A percentile compares a stretch with the other conserved stretches of the same genome.
Evolutionary conservation across 2,797 vertebrate genomes (phyloP).

Genomic region (Pipistrellus pygmaeus): DNA sequence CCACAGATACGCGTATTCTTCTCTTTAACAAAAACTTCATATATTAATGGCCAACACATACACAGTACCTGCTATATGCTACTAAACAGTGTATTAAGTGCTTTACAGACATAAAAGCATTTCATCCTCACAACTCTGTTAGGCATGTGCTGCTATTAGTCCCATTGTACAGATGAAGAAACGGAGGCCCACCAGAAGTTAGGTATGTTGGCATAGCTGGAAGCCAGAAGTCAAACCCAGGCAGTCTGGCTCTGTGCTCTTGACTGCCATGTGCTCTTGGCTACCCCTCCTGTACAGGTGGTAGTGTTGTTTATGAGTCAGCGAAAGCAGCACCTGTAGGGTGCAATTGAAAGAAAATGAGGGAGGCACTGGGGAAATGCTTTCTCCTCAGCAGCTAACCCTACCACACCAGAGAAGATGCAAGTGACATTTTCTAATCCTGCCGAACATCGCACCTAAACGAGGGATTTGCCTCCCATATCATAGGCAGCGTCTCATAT

Average conservation of each 20-base stretch:
- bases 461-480: background rate
- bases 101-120: background rate
- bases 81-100: background rate
- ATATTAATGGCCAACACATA: background rate
- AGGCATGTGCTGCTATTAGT: background rate
- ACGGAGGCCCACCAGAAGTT: background rate
- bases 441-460: background rate
- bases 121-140: background rate
- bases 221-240: background rate
- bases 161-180: background rate
- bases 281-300: background rate
- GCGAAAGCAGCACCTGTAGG: background rate
- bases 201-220: background rate
- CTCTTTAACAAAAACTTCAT: background rate
- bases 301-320: background rate
- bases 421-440: constrained; percentile 35
- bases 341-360: background rate
- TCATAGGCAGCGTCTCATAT: background rate
- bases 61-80: background rate
- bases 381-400: background rate
- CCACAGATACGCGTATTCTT: background rate
- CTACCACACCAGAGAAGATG: background rate
- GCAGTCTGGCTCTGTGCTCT: background rate
- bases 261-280: background rate
- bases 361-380: background rate